A percentile compares a stretch with the other conserved stretches of the same genome.
These are phyloP conservation scores for Psittacus erithacus DNA, from an alignment of 2,113 vertebrate species.

Conservation along the genomic window DNA sequence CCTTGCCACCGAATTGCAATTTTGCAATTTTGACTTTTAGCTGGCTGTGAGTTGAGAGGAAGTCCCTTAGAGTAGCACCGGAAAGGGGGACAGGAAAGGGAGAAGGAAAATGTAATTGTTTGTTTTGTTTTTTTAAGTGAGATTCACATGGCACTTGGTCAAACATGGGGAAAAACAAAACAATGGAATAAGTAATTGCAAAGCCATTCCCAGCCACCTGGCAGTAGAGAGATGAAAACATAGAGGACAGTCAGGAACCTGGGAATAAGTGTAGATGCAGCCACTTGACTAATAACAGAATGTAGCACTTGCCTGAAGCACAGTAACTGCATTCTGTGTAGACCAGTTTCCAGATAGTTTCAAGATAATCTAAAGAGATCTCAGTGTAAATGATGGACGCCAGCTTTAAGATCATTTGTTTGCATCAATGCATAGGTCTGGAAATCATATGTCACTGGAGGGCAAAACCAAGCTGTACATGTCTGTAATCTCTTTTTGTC, in stretches of 20 bases:
- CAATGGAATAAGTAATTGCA: conserved; percentile 39
- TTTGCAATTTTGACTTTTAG: neutral
- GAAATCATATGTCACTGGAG: conserved; percentile 59
- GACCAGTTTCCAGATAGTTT: neutral
- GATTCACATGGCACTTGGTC: conserved; percentile 19
- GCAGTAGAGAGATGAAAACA: neutral
- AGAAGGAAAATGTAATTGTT: conserved; percentile 26
- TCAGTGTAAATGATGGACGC: neutral
- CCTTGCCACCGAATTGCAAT: neutral
- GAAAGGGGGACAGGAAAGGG: conserved; percentile 13
- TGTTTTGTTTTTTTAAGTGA: conserved; percentile 31
- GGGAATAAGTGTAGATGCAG: neutral
- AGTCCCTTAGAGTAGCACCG: neutral
- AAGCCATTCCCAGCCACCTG: conserved; percentile 20
- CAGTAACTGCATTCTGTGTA: neutral
- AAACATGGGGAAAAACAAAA: conserved; percentile 15
- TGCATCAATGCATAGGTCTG: neutral
- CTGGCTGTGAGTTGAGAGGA: neutral
- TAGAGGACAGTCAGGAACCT: neutral
- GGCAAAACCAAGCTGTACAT: conserved; percentile 61
- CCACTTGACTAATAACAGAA: neutral
- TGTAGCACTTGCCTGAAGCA: neutral
- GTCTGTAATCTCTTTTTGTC: conserved; percentile 72
- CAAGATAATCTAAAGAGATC: conserved; percentile 15
- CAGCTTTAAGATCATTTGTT: conserved; percentile 26